phyloP scores from a whole-genome alignment of 1,140 invertebrate species.

The Heliconius melpomene region DNA sequence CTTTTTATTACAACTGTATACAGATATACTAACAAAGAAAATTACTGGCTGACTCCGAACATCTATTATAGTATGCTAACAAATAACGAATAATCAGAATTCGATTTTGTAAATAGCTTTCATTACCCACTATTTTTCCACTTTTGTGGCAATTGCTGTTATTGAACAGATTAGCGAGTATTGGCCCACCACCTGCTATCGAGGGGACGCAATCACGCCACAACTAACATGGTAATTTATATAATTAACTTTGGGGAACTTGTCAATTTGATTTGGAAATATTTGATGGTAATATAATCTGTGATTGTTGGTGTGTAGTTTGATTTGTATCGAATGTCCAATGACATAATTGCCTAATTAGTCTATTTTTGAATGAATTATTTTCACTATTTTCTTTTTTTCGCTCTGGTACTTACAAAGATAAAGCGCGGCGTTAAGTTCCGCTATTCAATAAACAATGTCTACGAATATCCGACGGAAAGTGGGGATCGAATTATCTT shows the following conservation, averaged over 20 bases:
- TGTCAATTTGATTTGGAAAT: constrained; percentile 34
- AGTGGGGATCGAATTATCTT: no score
- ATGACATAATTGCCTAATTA: no score
- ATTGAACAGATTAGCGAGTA: constrained; percentile 30
- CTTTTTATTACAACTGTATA: not conserved
- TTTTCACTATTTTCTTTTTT: no score
- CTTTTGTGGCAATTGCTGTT: constrained; percentile 3
- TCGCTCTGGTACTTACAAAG: no score
- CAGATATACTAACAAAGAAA: not conserved
- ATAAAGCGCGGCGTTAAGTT: no score
- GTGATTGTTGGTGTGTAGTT: not conserved
- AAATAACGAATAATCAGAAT: not conserved
- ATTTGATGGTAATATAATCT: not conserved
- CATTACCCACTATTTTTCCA: constrained; percentile 15
- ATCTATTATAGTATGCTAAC: not conserved
- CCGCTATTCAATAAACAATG: no score
- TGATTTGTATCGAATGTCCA: not conserved
- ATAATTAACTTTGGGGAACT: constrained; percentile 44
- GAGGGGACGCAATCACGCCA: constrained; percentile 29
- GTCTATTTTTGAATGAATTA: no score
- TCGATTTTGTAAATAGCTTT: not conserved
- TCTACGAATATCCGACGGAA: no score
- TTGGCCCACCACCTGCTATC: constrained; percentile 35
- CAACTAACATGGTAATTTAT: constrained; percentile 42
- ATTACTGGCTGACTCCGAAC: not conserved